Base-by-base conservation (phyloP, 1,140 invertebrate genomes). In the Acromyrmex echinatior region DNA sequence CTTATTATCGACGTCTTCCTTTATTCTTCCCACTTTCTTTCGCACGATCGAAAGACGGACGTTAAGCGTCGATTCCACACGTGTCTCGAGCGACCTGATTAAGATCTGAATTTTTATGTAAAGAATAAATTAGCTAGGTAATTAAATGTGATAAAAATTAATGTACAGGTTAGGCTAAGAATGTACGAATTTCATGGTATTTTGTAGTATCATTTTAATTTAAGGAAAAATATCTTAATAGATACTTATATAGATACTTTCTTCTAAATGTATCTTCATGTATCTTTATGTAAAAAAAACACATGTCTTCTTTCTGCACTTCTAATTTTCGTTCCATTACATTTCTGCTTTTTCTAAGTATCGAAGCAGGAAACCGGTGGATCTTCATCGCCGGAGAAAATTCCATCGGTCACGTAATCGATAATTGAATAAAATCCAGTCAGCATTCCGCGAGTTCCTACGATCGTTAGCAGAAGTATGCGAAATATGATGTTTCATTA, bases 301-400 rank as follows among this genome's bases (percentile, higher is more conserved):
- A 53, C 16, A 5, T 18, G 28, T 45, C 21, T 62, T 63, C 18
- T 60, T 49, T 2, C n/a, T 28, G 9, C 35, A 12, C 18, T 18
- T 76, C 18, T 60, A 58, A 76, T 56, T 76, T 60, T 76, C 31
- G 28, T 18, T 78, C 2, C 25, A 16, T 78, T 49, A 56, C 21
- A 28, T 28, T 65, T 78, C 16, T 5, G 3, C 60, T 76, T 74
- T 74, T 16, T 45, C 14, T 51, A 14, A 3, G 39, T 9, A 12
- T 73, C 16, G 65, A 4, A 21, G 35, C n/a, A 25, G 21, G 12
- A 86, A 89, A 78, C 18, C 80, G 79, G 51, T 65, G 78, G 86
- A 86, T 92, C 89, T 78, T 90, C 88, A 91, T 88, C 86, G 53
- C 60, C 71, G 62, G 71, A 87, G 58, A 65, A 87, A 90, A 90